Evolutionary conservation across 2,888 invertebrate species (phyloP), one percentile per base, ranked within the genome.

Genomic region (Liodrosophila aerea): DNA sequence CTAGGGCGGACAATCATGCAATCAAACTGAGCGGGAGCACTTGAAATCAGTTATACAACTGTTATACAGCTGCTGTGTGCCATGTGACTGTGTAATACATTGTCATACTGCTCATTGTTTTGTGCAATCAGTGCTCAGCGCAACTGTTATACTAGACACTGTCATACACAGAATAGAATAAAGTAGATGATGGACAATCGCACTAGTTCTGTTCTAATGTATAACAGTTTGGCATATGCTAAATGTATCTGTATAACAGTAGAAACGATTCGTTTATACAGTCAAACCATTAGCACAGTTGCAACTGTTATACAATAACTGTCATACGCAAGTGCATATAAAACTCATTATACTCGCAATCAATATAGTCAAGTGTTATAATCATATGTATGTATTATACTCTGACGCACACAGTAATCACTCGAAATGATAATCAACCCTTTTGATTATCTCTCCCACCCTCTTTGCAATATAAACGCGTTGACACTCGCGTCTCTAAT

Each of bases 321-420:
- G 37, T 36, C 31, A 34, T 43, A 43, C 27, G 5, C 22, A 22
- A n/a, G n/a, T n/a, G n/a, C n/a, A n/a, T n/a, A n/a, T n/a, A n/a
- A n/a, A n/a, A n/a, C n/a, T n/a, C n/a, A n/a, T n/a, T n/a, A n/a
- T n/a, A n/a, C n/a, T n/a, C n/a, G n/a, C n/a, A n/a, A n/a, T n/a
- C n/a, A n/a, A n/a, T n/a, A n/a, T n/a, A n/a, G n/a, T n/a, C 11
- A 45, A 33, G 8, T 39, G 43, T 34, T 66, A 46, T 46, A 44
- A n/a, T n/a, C 34, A 34, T 56, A 56, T 5, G 22, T 22, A 2
- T 22, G 41, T 50, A 66, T n/a, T n/a, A 43, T 46, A 13, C 7
- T 40, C 31, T 71, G 59, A 64, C 65, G 67, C 65, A 50, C 65
- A 31, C 37, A 8, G 44, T 50, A 51, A 59, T 71, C 59, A 47